A percentile compares a stretch with the other conserved stretches of the same genome.
phyloP scores from a whole-genome alignment of 2,888 invertebrate genomes.

The Hipparchia sbordonii region DNA sequence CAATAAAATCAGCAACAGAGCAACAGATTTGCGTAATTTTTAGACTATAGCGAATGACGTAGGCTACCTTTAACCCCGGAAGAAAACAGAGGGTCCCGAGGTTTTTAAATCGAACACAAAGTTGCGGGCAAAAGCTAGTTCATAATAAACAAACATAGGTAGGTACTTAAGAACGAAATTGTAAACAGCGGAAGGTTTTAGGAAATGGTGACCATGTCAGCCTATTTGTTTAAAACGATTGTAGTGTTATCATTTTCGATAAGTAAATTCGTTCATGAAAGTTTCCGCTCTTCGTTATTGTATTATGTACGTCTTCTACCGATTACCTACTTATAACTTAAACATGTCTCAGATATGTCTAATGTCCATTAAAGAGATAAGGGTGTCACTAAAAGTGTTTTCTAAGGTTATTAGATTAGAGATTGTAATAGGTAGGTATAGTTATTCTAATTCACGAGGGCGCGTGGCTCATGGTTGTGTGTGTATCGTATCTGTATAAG shows the following conservation, averaged over 20 bases:
- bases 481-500: too few relatives aligned
- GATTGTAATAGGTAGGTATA: neutral
- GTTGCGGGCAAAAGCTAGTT: too few relatives aligned
- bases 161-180: neutral
- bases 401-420: neutral
- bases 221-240: neutral
- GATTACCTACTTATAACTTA: neutral
- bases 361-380: neutral
- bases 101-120: too few relatives aligned
- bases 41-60: too few relatives aligned
- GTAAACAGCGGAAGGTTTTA: conserved; percentile 13
- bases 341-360: neutral
- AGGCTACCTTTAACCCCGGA: too few relatives aligned
- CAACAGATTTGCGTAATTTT: too few relatives aligned
- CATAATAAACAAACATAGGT: neutral
- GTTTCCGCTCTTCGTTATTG: neutral
- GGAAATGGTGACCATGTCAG: neutral
- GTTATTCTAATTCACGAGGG: too few relatives aligned
- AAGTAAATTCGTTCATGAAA: neutral
- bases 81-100: too few relatives aligned
- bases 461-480: too few relatives aligned
- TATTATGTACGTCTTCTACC: too few relatives aligned
- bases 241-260: conserved; percentile 7
- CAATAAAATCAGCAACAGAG: too few relatives aligned
- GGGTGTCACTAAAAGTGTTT: neutral